A percentile compares a stretch with the other conserved stretches of the same genome.
Conservation (phyloP, 2,797 vertebrate genomes). For the Hemibagrus guttatus region DNA sequence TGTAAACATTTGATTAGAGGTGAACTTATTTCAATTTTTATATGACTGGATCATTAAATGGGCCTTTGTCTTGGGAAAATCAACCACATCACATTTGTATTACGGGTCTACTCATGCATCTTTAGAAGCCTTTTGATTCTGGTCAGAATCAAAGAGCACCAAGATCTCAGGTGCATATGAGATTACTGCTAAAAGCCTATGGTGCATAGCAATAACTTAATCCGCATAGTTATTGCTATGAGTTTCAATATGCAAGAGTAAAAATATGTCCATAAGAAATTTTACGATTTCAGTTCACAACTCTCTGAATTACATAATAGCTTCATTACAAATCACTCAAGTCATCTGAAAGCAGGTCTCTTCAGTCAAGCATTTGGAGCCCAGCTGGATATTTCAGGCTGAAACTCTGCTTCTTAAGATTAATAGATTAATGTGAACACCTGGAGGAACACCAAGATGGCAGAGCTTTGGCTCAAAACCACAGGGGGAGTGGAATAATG, state of each 20-base stretch:
- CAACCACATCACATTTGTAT: background rate
- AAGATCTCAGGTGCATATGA: background rate
- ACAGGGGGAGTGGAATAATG: conserved; percentile 11
- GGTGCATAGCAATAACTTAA: background rate
- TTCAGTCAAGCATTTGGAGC: conserved; percentile 9
- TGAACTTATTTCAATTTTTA: background rate
- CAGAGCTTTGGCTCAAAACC: conserved; percentile 17
- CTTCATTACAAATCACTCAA: conserved; percentile 21
- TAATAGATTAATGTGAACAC: conserved; percentile 35
- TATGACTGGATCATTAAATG: background rate
- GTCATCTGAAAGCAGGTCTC: conserved; percentile 21
- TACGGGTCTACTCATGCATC: background rate
- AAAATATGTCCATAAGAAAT: too few relatives aligned
- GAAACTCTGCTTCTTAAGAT: conserved; percentile 21
- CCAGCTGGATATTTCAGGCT: conserved; percentile 30
- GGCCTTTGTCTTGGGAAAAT: background rate
- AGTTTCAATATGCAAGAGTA: background rate
- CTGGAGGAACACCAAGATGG: conserved; percentile 38
- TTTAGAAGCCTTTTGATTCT: background rate
- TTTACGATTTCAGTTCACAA: background rate
- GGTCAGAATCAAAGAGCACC: background rate
- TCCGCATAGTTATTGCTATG: background rate
- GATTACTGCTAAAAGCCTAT: background rate
- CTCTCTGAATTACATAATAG: background rate
- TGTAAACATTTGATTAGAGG: background rate